These are phyloP conservation scores for Luperina nickerlii DNA, from an alignment of 2,888 invertebrate genomes.

Conservation along the genomic window DNA sequence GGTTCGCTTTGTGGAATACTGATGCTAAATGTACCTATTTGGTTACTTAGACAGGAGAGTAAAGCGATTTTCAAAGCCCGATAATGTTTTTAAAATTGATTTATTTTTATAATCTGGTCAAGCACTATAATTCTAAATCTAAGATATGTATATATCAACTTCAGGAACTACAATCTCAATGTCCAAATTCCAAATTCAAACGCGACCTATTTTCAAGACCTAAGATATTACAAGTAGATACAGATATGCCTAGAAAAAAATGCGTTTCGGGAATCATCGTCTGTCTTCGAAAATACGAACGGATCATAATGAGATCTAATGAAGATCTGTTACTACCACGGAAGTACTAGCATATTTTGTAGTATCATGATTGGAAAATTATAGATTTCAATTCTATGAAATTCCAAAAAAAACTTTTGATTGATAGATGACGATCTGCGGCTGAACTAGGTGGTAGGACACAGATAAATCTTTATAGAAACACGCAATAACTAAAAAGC, in stretches of 20 bases:
- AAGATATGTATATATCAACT: background rate
- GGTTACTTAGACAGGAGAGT: slow-evolving; percentile 12
- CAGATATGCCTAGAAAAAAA: background rate
- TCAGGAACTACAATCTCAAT: background rate
- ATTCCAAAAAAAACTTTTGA: too few species aligned
- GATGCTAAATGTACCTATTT: slow-evolving; percentile 64
- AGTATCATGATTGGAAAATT: too few species aligned
- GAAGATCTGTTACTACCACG: background rate
- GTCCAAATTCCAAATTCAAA: background rate
- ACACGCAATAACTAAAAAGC: too few species aligned
- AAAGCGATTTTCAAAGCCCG: slow-evolving; percentile 32
- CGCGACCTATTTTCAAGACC: background rate
- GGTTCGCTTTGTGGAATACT: slow-evolving; percentile 73
- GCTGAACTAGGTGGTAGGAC: too few species aligned
- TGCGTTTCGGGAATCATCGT: background rate
- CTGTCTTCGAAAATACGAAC: background rate
- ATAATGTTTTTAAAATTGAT: background rate
- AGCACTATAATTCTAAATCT: background rate
- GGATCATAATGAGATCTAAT: background rate
- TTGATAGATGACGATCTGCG: too few species aligned
- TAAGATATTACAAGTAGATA: background rate
- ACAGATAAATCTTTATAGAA: too few species aligned
- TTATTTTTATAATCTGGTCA: background rate
- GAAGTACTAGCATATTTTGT: too few species aligned
- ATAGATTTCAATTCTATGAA: too few species aligned